Evolutionary conservation across 2,113 vertebrate species (phyloP).

Genomic region (Oceanodroma tethys): DNA sequence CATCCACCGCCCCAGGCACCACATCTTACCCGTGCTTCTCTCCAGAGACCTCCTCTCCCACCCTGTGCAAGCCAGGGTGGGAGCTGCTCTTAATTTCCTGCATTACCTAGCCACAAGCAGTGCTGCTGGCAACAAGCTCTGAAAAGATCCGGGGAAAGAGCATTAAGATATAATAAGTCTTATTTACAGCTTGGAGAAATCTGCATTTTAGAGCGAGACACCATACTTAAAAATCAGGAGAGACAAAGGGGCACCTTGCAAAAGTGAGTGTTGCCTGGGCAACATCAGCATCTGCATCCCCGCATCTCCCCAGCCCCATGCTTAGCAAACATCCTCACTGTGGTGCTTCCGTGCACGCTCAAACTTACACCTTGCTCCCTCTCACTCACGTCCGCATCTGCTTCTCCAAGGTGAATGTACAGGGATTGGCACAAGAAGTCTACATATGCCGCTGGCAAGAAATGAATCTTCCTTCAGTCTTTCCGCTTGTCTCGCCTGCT

Average conservation of each 20-base stretch:
- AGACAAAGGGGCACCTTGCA: conserved; percentile 34
- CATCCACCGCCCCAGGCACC: too few species aligned
- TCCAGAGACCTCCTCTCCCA: neutral
- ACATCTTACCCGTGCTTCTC: neutral
- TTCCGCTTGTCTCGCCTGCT: neutral
- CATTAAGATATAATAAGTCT: neutral
- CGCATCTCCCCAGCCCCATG: neutral
- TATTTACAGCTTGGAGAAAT: conserved; percentile 16
- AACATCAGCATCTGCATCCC: conserved; percentile 32
- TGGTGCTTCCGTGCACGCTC: neutral
- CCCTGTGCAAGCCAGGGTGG: neutral
- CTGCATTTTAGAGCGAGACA: neutral
- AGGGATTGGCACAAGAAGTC: neutral
- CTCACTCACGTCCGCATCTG: neutral
- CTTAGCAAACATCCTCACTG: neutral
- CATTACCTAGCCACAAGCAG: neutral
- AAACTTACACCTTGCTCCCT: neutral
- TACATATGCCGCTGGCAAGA: neutral
- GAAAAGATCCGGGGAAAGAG: neutral
- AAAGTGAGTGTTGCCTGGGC: conserved; percentile 37
- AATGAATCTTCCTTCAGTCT: neutral
- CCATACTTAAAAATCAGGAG: neutral
- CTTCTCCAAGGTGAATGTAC: neutral
- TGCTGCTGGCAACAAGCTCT: neutral
- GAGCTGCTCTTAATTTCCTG: neutral